A percentile compares a stretch with the other conserved stretches of the same genome.
Conservation (phyloP, 2,797 vertebrate species). For the Rhincodon typus region DNA sequence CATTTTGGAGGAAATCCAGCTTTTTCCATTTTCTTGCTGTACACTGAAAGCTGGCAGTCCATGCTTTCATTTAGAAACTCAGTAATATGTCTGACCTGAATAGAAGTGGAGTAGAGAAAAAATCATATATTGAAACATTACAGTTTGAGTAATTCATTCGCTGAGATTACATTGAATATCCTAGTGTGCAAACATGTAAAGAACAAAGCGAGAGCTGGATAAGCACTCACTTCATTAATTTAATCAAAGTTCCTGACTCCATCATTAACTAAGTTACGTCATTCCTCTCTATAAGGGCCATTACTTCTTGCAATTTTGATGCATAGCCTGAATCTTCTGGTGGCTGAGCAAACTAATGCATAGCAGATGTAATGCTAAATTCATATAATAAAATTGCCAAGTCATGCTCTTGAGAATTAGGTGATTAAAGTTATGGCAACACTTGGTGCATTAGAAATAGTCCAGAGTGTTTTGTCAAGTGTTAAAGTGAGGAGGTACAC, state of each 20-base stretch:
- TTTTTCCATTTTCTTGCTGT: no score
- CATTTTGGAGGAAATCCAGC: constrained; percentile 24
- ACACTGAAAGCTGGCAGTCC: constrained; percentile 6
- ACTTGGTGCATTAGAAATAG: not conserved
- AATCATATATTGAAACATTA: not conserved
- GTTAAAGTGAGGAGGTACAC: not conserved
- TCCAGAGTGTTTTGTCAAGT: not conserved
- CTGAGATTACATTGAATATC: not conserved
- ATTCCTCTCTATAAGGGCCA: not conserved
- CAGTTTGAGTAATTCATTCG: not conserved
- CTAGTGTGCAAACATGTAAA: not conserved
- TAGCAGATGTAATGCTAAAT: not conserved
- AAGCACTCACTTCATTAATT: not conserved
- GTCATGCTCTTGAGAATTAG: not conserved
- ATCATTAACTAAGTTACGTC: not conserved
- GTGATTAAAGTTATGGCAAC: not conserved
- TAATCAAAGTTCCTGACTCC: not conserved
- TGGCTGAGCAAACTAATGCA: not conserved
- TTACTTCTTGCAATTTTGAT: not conserved
- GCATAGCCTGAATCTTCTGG: not conserved
- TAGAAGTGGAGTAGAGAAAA: not conserved
- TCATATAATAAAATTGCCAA: not conserved
- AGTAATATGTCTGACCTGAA: not conserved
- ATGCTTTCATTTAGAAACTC: not conserved
- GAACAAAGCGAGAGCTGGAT: not conserved